Base-by-base conservation (phyloP, 23 tunicate genomes). In the Styela plicata region DNA sequence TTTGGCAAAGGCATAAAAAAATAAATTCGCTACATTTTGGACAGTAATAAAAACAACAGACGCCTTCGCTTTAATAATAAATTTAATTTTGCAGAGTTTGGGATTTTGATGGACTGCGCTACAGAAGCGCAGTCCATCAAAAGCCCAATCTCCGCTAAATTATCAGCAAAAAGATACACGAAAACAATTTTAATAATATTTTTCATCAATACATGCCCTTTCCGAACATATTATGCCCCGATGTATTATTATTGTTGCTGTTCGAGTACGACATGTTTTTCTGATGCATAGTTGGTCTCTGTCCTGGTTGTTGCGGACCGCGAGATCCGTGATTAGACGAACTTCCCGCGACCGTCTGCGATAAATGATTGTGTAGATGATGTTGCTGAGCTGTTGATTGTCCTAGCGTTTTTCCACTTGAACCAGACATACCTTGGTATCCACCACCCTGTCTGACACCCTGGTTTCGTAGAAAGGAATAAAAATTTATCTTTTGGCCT, bases 371-470 rank as follows among this genome's bases (percentile, higher is more conserved):
- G 31, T 76, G 81, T 53, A 29, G 7, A 53, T 76, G 81, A 53
- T 36, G 64, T 1, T 76, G 81, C 17, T 76, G 81, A 16, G 36
- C 28, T 7, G 63, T 37, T 24, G 80, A 36, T 52, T 37, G 64
- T 26, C 27, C 37, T 57, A 76, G 21, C 28, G 36, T 36, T 44
- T 76, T 76, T 23, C 81, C 81, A 53, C 64, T 76, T 53, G 81
- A 76, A 36, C 31, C 26, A 21, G 81, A 44, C 66, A 76, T 76
- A 24, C 81, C 81, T 53, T 76, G 81, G 65, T 76, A 76, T 24
- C 63, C 64, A 26, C 63, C 53, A 53, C 30, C 53, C 44, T 36
- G 81, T n/a, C 81, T 36, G 10, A 76, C 66, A 33, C 66, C 66
- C 81, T 76, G 52, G 33, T 33, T n/a, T n/a, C n/a, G n/a, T n/a